Base-by-base conservation (phyloP, 2,888 invertebrate species). In the Pogonocherus hispidulus region DNA sequence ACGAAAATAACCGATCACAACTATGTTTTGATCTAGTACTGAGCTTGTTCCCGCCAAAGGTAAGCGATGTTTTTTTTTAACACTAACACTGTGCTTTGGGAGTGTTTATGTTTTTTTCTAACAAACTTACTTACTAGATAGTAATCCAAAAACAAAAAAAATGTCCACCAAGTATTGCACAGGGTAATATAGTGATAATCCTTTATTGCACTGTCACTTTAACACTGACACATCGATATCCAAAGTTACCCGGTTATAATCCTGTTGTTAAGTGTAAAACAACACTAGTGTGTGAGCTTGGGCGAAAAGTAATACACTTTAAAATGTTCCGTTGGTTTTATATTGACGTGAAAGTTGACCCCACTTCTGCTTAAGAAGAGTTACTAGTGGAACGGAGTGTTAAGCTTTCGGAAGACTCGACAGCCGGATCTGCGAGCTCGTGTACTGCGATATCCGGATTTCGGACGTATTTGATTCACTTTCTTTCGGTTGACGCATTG, bases 331-430 rank as follows among this genome's bases (percentile, higher is more conserved):
- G 82, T 83, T 84, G 83, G 83, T 85, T 85, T 84, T 85, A 85
- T 85, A 85, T 83, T 80, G 83, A 82, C 83, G 85, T 85, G 85
- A 85, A 85, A 85, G 85, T 85, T 84, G 76, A 80, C 82, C 83
- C 85, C 84, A 81, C 85, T 83, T n/a, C 83, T 82, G 41, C 76
- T 76, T 59, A 69, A 70, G 73, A 73, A 62, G 71, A 71, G 75
- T 76, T 77, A 77, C 80, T 80, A 81, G 80, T 81, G 78, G 81
- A 80, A 80, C 81, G 79, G 68, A 76, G 73, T 72, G 71, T 76
- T 70, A 75, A 76, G 79, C 78, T 78, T 79, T 76, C 74, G 73
- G 75, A 77, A 77, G 76, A 78, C 59, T 46, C 41, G 32, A 57
- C 37, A 57, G 76, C 80, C 80, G 80, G 79, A 80, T 81, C 73